Conservation (phyloP, 2,888 invertebrate genomes). For the Griposia aprilina region DNA sequence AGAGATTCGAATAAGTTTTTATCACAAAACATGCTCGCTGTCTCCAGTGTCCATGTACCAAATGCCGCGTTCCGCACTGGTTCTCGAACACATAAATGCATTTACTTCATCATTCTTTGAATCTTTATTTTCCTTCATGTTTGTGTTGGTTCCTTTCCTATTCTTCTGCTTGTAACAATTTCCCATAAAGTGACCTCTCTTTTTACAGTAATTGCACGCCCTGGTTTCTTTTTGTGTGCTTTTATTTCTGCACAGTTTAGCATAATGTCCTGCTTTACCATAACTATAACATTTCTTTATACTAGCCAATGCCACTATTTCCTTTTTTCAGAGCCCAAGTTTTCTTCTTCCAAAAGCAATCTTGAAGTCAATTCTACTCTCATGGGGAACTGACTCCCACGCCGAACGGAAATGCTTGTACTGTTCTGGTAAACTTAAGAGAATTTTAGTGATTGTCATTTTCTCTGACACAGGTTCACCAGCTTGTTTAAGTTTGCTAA, state of each 20-base stretch:
- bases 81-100: too few relatives aligned
- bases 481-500: background rate
- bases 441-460: background rate
- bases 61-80: too few relatives aligned
- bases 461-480: conserved; percentile 4
- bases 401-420: conserved; percentile 5
- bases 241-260: background rate
- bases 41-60: too few relatives aligned
- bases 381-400: background rate
- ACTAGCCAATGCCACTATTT: background rate
- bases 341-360: conserved; percentile 7
- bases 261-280: background rate
- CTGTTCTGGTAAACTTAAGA: background rate
- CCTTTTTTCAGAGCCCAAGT: background rate
- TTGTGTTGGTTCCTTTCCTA: background rate
- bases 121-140: background rate
- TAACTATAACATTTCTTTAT: conserved; percentile 2
- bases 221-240: background rate
- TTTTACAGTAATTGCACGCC: background rate
- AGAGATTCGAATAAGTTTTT: too few relatives aligned
- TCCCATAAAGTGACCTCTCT: background rate
- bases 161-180: conserved; percentile 3
- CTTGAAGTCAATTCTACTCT: background rate
- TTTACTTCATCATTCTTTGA: background rate
- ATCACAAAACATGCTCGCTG: too few relatives aligned